Base-by-base conservation (phyloP, 2,797 vertebrate genomes). In the Australoheros facetus region DNA sequence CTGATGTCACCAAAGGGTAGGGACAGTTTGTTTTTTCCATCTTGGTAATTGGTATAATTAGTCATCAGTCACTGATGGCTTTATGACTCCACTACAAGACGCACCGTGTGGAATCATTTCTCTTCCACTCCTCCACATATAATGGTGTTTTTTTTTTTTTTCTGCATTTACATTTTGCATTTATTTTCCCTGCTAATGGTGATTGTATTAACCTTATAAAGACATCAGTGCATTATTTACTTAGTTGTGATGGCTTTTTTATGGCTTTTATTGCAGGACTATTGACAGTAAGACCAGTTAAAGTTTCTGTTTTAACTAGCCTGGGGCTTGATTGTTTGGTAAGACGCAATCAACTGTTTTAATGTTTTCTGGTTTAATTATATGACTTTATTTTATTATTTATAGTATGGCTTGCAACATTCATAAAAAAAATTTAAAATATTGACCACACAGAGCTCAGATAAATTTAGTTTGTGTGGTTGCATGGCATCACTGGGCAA, bases 21-120 rank as follows among this genome's bases (percentile, higher is more conserved):
- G 73, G 75, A 80, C 79, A 53, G 57, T 88, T 87, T 91, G 76
- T 88, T 89, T 87, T 88, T 88, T 80, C 74, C 82, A 17, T 57
- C 32, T 56, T 54, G 19, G 88, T 91, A 91, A 92, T 86, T 89
- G 83, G 77, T 72, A 82, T 84, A 89, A 92, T 93, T 84, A 91
- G 86, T 94, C 87, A 85, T 57, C 32, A 2, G 75, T 62, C 80
- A 85, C 77, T 74, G 81, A 87, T 89, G 86, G 77, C 78, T 89
- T 82, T 79, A 87, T 76, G 80, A 77, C 72, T 19, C 16, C 75
- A 87, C 76, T 75, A 72, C 72, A 54, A 79, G 81, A 75, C 56
- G 39, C 80, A 79, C 69, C 73, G 76, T 56, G 55, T 73, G 45
- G 55, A 81, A 83, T 56, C 9, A 80, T 85, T 73, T 70, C 16